Conservation (phyloP, 2,797 vertebrate genomes). For the Taeniopygia guttata region DNA sequence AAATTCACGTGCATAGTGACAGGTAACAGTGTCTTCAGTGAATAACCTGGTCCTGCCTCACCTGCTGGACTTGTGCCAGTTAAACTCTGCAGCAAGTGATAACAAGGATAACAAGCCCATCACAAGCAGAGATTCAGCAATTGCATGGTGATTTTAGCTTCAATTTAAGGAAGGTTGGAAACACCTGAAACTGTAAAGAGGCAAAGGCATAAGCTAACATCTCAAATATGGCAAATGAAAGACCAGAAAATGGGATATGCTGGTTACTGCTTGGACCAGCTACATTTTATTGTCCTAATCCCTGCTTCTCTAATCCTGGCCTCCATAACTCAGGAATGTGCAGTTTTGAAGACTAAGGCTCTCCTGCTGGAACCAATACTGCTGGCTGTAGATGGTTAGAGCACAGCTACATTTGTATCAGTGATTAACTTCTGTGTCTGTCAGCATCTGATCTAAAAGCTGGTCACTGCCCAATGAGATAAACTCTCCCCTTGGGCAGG, state of each 20-base stretch:
- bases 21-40: constrained; percentile 78
- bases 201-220: background rate
- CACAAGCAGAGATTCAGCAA: background rate
- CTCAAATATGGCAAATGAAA: background rate
- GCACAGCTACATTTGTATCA: background rate
- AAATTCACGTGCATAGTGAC: constrained; percentile 94
- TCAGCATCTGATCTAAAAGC: background rate
- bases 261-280: background rate
- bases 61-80: background rate
- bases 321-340: background rate
- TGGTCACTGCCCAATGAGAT: background rate
- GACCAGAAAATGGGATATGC: background rate
- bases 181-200: background rate
- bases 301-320: constrained; percentile 1
- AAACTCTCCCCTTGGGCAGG: background rate
- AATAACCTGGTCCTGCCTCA: background rate
- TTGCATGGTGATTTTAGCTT: constrained; percentile 21
- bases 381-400: background rate
- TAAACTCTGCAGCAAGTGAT: background rate
- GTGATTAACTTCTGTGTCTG: background rate
- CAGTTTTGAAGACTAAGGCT: background rate
- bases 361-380: background rate
- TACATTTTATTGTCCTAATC: background rate
- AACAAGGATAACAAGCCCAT: background rate
- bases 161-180: background rate